Evolutionary conservation across 64 coral and sea anemone genomes (phyloP).

Genomic region (Stichodactyla helianthus): DNA sequence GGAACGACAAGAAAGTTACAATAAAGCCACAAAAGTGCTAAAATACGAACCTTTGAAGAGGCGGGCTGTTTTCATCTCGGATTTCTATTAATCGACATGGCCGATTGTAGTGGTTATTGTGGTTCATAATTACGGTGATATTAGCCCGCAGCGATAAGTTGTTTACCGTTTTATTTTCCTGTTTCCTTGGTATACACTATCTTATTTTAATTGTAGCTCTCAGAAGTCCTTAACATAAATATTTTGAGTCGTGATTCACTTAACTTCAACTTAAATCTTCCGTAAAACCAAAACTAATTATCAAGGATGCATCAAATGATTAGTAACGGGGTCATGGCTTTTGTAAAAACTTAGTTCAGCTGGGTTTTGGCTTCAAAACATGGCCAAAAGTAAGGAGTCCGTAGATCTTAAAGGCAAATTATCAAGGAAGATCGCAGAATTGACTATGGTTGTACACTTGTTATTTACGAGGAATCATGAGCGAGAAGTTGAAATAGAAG

Average conservation of each 20-base stretch:
- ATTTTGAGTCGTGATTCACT: slow-evolving; percentile 1
- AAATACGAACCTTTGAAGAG: neutral
- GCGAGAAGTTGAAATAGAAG: slow-evolving; percentile 80
- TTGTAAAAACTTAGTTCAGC: neutral
- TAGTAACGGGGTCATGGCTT: neutral
- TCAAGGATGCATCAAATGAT: neutral
- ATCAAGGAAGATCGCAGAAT: slow-evolving; percentile 89
- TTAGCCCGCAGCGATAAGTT: neutral
- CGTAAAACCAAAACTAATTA: neutral
- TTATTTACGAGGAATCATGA: slow-evolving; percentile 98
- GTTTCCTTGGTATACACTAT: neutral
- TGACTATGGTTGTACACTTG: slow-evolving; percentile 92
- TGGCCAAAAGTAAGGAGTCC: slow-evolving; percentile 24
- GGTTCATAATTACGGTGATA: neutral
- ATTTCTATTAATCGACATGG: neutral
- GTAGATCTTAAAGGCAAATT: slow-evolving; percentile 66
- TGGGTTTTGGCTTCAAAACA: neutral
- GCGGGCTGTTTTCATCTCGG: neutral
- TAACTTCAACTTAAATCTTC: neutral
- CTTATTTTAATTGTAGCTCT: slow-evolving; percentile 4
- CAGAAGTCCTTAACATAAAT: neutral
- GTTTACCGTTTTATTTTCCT: neutral
- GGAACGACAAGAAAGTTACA: neutral
- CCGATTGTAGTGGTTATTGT: neutral
- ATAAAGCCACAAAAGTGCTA: neutral